Conservation (phyloP, 2,113 vertebrate genomes). For the Trichomycterus rosablanca region DNA sequence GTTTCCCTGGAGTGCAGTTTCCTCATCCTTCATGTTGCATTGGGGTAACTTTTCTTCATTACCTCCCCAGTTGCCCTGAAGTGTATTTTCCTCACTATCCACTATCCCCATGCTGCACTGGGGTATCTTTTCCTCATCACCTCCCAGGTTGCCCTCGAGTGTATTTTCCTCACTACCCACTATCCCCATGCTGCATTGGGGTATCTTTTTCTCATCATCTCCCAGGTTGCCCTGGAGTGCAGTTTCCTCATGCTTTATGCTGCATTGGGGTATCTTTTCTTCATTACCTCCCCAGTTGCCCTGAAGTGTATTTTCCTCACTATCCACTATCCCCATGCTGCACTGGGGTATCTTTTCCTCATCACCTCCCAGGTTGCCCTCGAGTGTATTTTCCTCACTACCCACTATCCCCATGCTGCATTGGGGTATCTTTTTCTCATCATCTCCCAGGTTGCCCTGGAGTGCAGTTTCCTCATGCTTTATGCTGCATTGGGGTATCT, state of each 20-base stretch:
- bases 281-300: background rate
- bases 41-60: background rate
- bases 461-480: background rate
- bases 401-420: too few species aligned
- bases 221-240: too few species aligned
- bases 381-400: background rate
- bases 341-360: too few species aligned
- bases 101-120: background rate
- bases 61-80: background rate
- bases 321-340: too few species aligned
- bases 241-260: background rate
- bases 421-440: background rate
- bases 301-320: too few species aligned
- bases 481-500: background rate
- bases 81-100: background rate
- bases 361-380: too few species aligned
- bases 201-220: background rate
- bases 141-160: background rate
- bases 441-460: background rate
- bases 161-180: background rate
- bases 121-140: background rate
- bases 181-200: background rate
- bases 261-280: background rate
- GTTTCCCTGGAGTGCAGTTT: background rate
- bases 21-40: background rate